Evolutionary conservation across 2,113 vertebrate species (phyloP).

Genomic region (Odocoileus virginianus): DNA sequence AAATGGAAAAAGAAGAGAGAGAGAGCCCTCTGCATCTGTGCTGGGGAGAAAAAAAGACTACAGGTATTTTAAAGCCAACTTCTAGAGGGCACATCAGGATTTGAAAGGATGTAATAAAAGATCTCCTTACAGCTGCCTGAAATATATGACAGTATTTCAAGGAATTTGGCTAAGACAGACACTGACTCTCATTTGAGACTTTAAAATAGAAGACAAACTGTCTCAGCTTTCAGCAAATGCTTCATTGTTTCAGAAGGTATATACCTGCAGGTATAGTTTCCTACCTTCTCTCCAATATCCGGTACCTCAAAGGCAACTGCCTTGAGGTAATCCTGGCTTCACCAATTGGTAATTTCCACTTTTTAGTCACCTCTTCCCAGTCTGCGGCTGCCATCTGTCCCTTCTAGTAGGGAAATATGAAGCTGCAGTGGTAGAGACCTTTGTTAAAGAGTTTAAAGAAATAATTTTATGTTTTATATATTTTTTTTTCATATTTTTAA

Average conservation of each 20-base stretch:
- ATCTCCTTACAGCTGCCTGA: constrained; percentile 59
- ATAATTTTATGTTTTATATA: background rate
- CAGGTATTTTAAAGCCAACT: constrained; percentile 64
- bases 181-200: constrained; percentile 60
- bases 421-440: background rate
- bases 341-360: background rate
- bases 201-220: constrained; percentile 66
- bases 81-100: constrained; percentile 62
- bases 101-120: constrained; percentile 70
- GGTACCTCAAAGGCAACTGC: background rate
- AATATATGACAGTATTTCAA: constrained; percentile 72
- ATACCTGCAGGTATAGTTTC: background rate
- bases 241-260: constrained; percentile 34
- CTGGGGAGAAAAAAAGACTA: background rate
- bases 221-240: constrained; percentile 50
- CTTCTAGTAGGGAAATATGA: background rate
- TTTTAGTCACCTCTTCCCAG: background rate
- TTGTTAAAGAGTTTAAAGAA: background rate
- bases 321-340: background rate
- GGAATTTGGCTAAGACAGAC: constrained; percentile 66
- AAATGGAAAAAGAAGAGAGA: background rate
- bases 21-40: background rate
- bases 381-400: background rate
- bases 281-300: background rate
- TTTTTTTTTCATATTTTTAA: background rate